phyloP scores from a whole-genome alignment of 2,888 invertebrate genomes.

The Hemithea aestivaria region DNA sequence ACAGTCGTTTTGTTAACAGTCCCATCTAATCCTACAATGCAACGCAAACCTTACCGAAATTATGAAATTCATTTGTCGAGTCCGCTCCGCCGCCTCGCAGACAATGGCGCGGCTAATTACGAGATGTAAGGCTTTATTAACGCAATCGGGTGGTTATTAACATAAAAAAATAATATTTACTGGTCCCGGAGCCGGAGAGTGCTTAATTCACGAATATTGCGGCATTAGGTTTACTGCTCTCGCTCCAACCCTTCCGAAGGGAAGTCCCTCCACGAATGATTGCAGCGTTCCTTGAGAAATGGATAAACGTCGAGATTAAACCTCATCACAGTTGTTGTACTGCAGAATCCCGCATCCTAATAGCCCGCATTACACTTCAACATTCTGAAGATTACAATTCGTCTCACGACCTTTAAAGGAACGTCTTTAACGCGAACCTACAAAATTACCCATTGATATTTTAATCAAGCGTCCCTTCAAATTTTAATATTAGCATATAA shows the following conservation, averaged over 20 bases:
- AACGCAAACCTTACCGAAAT: conserved; percentile 46
- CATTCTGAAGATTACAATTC: conserved; percentile 40
- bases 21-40: conserved; percentile 32
- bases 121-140: conserved; percentile 77
- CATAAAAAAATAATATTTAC: conserved; percentile 80
- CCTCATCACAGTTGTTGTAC: conserved; percentile 63
- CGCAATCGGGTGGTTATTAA: conserved; percentile 75
- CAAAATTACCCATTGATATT: conserved; percentile 74
- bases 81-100: conserved; percentile 56
- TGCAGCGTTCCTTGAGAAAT: conserved; percentile 67
- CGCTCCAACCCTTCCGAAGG: conserved; percentile 67
- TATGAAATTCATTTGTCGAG: conserved; percentile 56
- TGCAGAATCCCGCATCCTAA: conserved; percentile 64
- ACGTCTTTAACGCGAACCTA: conserved; percentile 31
- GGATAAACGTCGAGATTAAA: conserved; percentile 69
- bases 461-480: conserved; percentile 63
- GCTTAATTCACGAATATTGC: conserved; percentile 77
- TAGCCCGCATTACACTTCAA: conserved; percentile 45
- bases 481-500: conserved; percentile 72
- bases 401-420: conserved; percentile 37
- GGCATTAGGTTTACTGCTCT: conserved; percentile 64
- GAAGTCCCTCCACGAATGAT: conserved; percentile 74
- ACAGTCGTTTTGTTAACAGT: conserved; percentile 6
- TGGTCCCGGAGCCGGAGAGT: conserved; percentile 53
- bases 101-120: conserved; percentile 71